Evolutionary conservation across 2,888 invertebrate species (phyloP).

Genomic region (Drosophila glabriapex): DNA sequence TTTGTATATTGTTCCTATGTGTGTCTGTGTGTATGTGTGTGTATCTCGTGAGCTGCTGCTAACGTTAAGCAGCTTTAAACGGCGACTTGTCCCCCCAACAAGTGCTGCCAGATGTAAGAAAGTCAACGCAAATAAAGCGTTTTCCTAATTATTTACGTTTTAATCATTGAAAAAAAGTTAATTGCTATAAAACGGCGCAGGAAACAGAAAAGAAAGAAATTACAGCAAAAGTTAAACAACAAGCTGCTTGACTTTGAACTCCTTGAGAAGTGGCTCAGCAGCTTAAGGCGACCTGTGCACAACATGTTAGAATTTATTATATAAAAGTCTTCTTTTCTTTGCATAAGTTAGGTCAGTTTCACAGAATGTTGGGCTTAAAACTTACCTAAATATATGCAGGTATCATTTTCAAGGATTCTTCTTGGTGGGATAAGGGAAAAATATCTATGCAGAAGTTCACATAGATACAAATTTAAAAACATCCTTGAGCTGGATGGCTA

Average conservation of each 20-base stretch:
- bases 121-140: constrained; percentile 47
- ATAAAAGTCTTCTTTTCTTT: background rate
- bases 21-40: no score
- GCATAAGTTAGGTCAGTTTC: background rate
- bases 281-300: background rate
- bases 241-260: constrained; percentile 15
- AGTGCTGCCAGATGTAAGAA: constrained; percentile 21
- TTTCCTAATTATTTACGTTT: constrained; percentile 71
- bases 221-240: constrained; percentile 3
- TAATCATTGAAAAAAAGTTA: constrained; percentile 65
- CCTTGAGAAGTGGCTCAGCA: background rate
- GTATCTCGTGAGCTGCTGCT: constrained; percentile 9
- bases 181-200: constrained; percentile 43
- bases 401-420: background rate
- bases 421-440: background rate
- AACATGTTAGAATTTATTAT: background rate
- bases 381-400: background rate
- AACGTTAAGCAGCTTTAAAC: constrained; percentile 10
- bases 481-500: background rate
- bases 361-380: background rate
- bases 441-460: background rate
- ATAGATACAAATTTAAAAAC: background rate
- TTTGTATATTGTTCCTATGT: constrained; percentile 11
- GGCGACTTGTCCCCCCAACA: constrained; percentile 1
- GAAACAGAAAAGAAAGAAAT: constrained; percentile 15